Evolutionary conservation across 2,113 vertebrate species (phyloP), one percentile per base, ranked within the genome.

Genomic region (Sander vitreus): DNA sequence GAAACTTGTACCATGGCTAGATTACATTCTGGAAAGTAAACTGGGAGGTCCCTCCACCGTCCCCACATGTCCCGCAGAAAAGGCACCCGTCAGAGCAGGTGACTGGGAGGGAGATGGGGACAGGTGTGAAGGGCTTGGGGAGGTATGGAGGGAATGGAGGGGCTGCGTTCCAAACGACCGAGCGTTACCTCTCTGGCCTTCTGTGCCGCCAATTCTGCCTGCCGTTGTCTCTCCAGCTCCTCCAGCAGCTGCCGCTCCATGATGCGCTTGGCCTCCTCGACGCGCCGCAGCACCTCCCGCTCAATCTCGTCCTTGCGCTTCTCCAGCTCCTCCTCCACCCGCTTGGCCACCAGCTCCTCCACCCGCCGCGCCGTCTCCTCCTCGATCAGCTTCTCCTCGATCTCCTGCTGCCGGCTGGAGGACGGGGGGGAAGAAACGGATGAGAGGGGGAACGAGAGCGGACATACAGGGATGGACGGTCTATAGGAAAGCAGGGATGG

Each of bases 161-260:
- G 88, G 55, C 72, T 96, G 88, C 96, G 94, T 98, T 97, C 97
- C 97, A 96, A 99, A 99, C 98, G 97, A 99, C 97, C 96, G 96
- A 99, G 98, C 97, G 98, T 99, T 99, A 99, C 98, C 98, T 99
- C 98, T 97, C 98, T 97, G 92, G 97, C 97, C 95, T 98, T 99
- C 95, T 99, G 98, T 72, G 98, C 97, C 57, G 97, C 96, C 94
- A 99, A 95, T 95, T 99, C 98, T 63, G 98, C 97, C 94, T 99
- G 98, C 95, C 98, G 96, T 95, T 99, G 98, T 92, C 96, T 96
- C 96, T 99, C 98, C 95, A 99, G 96, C 96, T 99, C 98, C 96
- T 99, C 98, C 94, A 99, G 97, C 96, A 99, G 97, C 96, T 99
- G 98, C 82, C 97, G 97, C 96, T 99, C 98, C 98, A 99, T 99